Conservation (phyloP, 2,797 vertebrate genomes). For the Yasuhikotakia modesta region DNA sequence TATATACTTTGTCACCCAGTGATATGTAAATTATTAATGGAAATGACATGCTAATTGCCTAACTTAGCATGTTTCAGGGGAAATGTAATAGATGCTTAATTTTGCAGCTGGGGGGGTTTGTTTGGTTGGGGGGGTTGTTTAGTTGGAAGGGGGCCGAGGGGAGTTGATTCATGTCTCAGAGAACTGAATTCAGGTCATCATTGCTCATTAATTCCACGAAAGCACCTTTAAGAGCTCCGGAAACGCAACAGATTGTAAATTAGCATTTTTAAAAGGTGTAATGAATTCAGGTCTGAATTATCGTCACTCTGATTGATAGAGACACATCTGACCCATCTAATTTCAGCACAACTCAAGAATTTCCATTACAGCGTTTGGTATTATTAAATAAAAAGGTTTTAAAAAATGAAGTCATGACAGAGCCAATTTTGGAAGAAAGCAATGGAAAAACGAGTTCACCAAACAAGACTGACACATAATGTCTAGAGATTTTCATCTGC, state of each 20-base stretch:
- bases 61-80: background rate
- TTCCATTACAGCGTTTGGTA: constrained; percentile 19
- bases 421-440: background rate
- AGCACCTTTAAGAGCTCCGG: background rate
- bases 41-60: constrained; percentile 9
- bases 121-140: background rate
- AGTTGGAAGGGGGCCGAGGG: too few relatives aligned
- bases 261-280: constrained; percentile 18
- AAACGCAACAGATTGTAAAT: constrained; percentile 11
- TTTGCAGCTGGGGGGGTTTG: background rate
- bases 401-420: constrained; percentile 11
- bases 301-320: constrained; percentile 19
- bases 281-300: constrained; percentile 9
- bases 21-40: constrained; percentile 13
- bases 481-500: background rate
- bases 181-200: background rate
- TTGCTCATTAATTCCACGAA: constrained; percentile 5
- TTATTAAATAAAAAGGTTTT: constrained; percentile 9
- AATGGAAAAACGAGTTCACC: constrained; percentile 1
- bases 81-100: background rate
- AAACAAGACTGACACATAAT: background rate
- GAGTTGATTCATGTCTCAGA: constrained; percentile 2
- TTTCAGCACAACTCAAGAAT: constrained; percentile 11
- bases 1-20: background rate
- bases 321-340: constrained; percentile 21